phyloP scores from a whole-genome alignment of 1,140 invertebrate species.

The Batillaria attramentaria region DNA sequence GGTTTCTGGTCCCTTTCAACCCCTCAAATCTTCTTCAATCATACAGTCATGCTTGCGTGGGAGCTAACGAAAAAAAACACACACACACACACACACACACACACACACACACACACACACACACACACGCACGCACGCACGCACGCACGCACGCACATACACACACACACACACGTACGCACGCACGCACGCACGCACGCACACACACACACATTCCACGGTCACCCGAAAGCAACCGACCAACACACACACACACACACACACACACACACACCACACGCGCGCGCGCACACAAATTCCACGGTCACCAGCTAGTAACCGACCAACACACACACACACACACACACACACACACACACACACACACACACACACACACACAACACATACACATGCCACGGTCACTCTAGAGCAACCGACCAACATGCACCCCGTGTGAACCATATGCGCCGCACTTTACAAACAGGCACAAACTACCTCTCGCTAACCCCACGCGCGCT shows the following conservation, averaged over 20 bases:
- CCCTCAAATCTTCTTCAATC: no score
- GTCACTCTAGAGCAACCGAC: not conserved
- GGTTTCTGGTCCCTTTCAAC: no score
- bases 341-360: not conserved
- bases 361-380: conserved; percentile 1
- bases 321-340: not conserved
- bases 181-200: not conserved
- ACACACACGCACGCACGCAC: not conserved
- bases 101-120: not conserved
- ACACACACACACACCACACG: conserved; percentile 1
- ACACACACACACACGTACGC: not conserved
- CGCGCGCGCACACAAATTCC: not conserved
- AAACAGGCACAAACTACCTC: not conserved
- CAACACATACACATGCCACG: not conserved
- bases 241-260: conserved; percentile 8
- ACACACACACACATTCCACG: conserved; percentile 10
- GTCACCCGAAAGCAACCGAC: no score
- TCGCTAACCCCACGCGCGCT: not conserved
- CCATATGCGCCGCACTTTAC: not conserved
- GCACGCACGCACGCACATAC: not conserved
- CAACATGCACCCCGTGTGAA: not conserved
- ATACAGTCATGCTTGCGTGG: not conserved
- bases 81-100: no score
- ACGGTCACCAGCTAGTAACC: no score
- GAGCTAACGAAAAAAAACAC: not conserved